Evolutionary conservation across 2,113 vertebrate species (phyloP), one percentile per base, ranked within the genome.

Genomic region (Dasyurus viverrinus): DNA sequence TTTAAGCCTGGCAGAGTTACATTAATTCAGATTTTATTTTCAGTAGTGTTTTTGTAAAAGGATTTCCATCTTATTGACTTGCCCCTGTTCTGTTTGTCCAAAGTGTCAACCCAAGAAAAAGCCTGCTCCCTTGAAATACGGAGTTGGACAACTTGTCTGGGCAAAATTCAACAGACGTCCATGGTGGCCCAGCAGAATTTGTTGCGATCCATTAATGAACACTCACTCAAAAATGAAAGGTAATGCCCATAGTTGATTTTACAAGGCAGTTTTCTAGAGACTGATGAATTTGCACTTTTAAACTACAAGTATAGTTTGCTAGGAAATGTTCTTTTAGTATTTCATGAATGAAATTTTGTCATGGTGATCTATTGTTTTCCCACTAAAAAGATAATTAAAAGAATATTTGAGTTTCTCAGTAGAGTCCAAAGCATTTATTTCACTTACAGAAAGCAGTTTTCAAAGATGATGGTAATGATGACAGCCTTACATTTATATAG

Each of bases 151-250:
- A 98, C 98, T 99, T 94, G 99, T 99, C 96, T 99, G 99, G 99
- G 99, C 99, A 97, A 99, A 99, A 98, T 99, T 99, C 98, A 99
- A 98, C 98, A 99, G 99, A 97, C 99, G 99, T 96, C 99, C 99
- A 0, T 99, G 99, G 99, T 99, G 99, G 99, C 99, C 99, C 94
- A 99, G 99, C 98, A 99, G 98, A 97, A 98, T 99, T 98, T 99
- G 98, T 97, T 97, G 98, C 97, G 99, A 99, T 98, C 99, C 99
- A 0, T 90, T 97, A 93, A 98, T 99, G 97, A 99, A 99, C 94
- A 98, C 98, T 95, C 99, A 99, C 98, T 99, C 99, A 98, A 99
- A 98, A 98, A 99, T 99, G 97, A 99, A 99, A 99, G 99, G 99
- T 99, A 99, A 96, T 94, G 30, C 30, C 84, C 96, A 90, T 48